phyloP scores from a whole-genome alignment of 1,140 invertebrate genomes.

The Helicoverpa zea region DNA sequence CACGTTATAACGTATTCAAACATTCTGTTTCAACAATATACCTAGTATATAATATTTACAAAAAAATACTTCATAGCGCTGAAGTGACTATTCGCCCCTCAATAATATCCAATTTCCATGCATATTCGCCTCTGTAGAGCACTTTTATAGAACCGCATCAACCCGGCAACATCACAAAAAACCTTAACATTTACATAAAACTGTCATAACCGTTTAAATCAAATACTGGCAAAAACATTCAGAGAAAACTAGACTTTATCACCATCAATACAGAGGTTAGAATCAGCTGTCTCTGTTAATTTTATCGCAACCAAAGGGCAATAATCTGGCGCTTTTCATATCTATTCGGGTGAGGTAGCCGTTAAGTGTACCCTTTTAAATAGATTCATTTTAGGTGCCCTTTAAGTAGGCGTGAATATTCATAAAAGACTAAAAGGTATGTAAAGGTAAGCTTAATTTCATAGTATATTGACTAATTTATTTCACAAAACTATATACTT shows the following conservation, averaged over 20 bases:
- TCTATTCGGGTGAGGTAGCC: conserved; percentile 3
- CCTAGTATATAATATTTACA: neutral
- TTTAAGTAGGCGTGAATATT: neutral
- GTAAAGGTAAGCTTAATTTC: too few species aligned
- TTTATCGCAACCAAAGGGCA: conserved; percentile 8
- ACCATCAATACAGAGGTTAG: neutral
- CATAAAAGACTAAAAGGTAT: neutral
- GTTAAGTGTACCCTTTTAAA: conserved; percentile 17
- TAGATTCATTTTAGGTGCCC: conserved; percentile 8
- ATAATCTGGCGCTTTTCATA: conserved; percentile 17
- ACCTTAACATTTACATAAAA: conserved; percentile 15
- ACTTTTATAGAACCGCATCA: neutral
- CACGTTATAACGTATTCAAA: neutral
- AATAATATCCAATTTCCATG: conserved; percentile 20
- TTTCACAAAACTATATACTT: too few species aligned
- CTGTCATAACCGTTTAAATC: conserved; percentile 1
- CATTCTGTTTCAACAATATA: neutral
- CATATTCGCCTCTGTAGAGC: conserved; percentile 11
- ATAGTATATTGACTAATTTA: neutral
- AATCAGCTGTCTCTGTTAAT: neutral
- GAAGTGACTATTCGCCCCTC: conserved; percentile 5
- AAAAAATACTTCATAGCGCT: neutral
- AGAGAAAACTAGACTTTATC: neutral
- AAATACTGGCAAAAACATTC: neutral
- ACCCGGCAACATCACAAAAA: conserved; percentile 10